Base-by-base conservation (phyloP, 2,888 invertebrate species). In the Spilosoma lubricipeda region DNA sequence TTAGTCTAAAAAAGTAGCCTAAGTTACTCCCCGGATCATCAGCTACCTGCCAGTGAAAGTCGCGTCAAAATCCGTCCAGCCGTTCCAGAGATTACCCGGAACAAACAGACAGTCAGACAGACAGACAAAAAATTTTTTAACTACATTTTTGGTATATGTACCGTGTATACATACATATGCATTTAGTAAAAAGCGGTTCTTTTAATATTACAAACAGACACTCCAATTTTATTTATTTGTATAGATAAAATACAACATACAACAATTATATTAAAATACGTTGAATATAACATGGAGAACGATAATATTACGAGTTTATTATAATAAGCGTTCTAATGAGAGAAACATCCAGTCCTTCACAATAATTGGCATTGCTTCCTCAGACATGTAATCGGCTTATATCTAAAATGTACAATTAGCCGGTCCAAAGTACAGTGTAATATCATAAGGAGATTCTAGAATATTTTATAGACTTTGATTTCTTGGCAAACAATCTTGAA, bases 371-470 rank as follows among this genome's bases (percentile, higher is more conserved):
- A 9, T 63, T 59, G 59, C n/a, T 68, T 48, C 30, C 65, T 64
- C 20, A 68, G 69, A 65, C 39, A 30, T 65, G 64, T 73, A 73
- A 73, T 69, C 73, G 64, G 68, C 69, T 73, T 73, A 73, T 36
- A 72, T 67, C 39, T 67, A 56, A 52, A 71, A 56, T 71, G 36
- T 65, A 65, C 52, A 71, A 71, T 66, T 71, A 52, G 27, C 39
- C 39, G 9, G 27, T 52, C 30, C 33, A 67, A 56, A 67, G 30
- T 48, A 52, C 33, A 52, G 52, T 33, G 33, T 52, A n/a, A 72
- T 72, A 72, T 72, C 30, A 39, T 64, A 67, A 72, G 42, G 7
- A 56, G 56, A 18, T 56, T 42, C 27, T 42, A 23, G 2, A 67
- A 67, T 0, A 20, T 11, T 72, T 67, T 42, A 39, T 56, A 11